These are phyloP conservation scores for Hylia prasina DNA, from an alignment of 2,113 vertebrate genomes.

Conservation along the genomic window DNA sequence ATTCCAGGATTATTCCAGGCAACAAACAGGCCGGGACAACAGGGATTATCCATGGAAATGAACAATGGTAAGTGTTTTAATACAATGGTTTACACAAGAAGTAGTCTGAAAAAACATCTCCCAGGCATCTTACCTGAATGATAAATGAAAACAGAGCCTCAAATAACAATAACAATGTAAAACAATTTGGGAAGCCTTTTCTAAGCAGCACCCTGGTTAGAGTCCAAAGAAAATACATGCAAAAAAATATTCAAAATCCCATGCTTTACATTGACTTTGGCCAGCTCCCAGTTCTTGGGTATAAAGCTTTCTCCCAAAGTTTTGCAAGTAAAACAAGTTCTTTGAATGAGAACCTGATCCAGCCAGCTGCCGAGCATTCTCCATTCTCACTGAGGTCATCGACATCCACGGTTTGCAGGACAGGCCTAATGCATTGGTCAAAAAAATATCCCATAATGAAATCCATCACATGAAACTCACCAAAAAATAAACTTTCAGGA, in stretches of 20 bases:
- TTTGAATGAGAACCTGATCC: slow-evolving; percentile 31
- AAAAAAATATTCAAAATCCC: slow-evolving; percentile 60
- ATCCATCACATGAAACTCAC: background rate
- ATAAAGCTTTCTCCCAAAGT: slow-evolving; percentile 20
- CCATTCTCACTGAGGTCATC: background rate
- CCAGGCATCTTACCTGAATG: slow-evolving; percentile 35
- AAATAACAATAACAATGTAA: slow-evolving; percentile 51
- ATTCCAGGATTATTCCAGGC: background rate
- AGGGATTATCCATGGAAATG: background rate
- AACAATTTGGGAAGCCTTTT: slow-evolving; percentile 55
- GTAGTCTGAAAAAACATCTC: background rate
- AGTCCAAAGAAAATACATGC: slow-evolving; percentile 64
- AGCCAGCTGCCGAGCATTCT: background rate
- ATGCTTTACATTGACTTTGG: slow-evolving; percentile 53
- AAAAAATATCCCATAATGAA: background rate
- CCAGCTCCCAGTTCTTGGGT: slow-evolving; percentile 41
- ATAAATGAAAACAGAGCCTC: slow-evolving; percentile 30
- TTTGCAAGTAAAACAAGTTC: slow-evolving; percentile 50
- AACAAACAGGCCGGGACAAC: background rate
- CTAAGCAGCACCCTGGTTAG: slow-evolving; percentile 50
- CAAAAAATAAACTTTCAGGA: background rate
- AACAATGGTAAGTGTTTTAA: background rate
- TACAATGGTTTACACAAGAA: background rate
- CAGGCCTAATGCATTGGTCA: background rate
- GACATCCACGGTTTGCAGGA: background rate